A percentile compares a stretch with the other conserved stretches of the same genome.
Evolutionary conservation across 2,797 vertebrate species (phyloP).

Genomic region (Takifugu ocellatus): DNA sequence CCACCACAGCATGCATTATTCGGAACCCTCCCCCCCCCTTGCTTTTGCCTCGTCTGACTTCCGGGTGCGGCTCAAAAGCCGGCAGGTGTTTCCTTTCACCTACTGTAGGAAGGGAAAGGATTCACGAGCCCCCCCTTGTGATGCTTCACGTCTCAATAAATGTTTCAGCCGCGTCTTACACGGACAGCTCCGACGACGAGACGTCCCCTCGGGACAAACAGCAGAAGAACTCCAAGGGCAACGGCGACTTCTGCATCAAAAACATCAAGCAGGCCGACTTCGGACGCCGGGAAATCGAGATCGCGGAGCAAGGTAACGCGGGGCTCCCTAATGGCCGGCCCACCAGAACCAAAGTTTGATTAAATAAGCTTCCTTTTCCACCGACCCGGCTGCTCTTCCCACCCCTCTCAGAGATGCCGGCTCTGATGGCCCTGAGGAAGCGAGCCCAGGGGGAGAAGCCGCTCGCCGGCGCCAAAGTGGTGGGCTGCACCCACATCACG

Average conservation of each 20-base stretch:
- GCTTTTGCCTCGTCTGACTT: too few species aligned
- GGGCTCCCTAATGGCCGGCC: too few species aligned
- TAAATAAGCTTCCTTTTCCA: too few species aligned
- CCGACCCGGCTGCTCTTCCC: neutral
- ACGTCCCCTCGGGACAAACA: slow-evolving; percentile 96
- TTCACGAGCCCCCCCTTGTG: too few species aligned
- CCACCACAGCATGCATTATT: too few species aligned
- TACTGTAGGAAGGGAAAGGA: too few species aligned
- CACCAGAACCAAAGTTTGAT: too few species aligned
- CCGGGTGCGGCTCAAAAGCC: too few species aligned
- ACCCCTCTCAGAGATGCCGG: slow-evolving; percentile 88
- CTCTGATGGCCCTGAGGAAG: slow-evolving; percentile 96
- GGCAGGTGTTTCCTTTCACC: too few species aligned
- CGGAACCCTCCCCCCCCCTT: too few species aligned
- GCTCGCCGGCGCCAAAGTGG: slow-evolving; percentile 94
- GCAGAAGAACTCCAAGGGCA: slow-evolving; percentile 97
- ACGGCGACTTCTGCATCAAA: slow-evolving; percentile 95
- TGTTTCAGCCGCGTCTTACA: slow-evolving; percentile 91
- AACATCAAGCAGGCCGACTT: slow-evolving; percentile 99
- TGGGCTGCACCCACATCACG: slow-evolving; percentile 98
- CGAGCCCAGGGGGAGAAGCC: slow-evolving; percentile 98
- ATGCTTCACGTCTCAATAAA: neutral
- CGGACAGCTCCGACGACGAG: slow-evolving; percentile 98
- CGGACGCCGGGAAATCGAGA: slow-evolving; percentile 95
- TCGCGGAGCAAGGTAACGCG: slow-evolving; percentile 87